Evolutionary conservation across 64 coral and sea anemone species (phyloP).

Genomic region (Astreopora myriophthalma): DNA sequence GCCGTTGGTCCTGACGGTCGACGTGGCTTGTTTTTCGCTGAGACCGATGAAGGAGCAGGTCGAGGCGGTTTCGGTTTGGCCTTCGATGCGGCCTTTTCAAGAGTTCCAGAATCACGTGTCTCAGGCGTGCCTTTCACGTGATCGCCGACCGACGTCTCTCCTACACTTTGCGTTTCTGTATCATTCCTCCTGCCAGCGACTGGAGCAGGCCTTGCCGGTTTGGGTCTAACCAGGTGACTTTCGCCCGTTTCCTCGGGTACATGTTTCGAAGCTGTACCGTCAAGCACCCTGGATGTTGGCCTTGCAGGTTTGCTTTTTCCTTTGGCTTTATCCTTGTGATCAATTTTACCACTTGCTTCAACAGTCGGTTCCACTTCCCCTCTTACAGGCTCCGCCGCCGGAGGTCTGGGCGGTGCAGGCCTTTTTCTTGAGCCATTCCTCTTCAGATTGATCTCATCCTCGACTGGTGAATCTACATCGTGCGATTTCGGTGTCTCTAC

Average conservation of each 20-base stretch:
- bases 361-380: background rate
- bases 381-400: background rate
- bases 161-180: background rate
- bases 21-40: background rate
- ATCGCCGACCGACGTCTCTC: background rate
- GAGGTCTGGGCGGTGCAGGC: slow-evolving; percentile 60
- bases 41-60: slow-evolving; percentile 4
- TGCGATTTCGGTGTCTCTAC: background rate
- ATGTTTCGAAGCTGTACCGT: background rate
- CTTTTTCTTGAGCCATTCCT: slow-evolving; percentile 55
- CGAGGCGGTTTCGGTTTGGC: slow-evolving; percentile 38
- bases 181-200: background rate
- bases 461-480: background rate
- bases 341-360: background rate
- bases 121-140: background rate
- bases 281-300: background rate
- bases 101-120: background rate
- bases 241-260: background rate
- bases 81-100: slow-evolving; percentile 21
- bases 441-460: background rate
- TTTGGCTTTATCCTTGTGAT: background rate
- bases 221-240: background rate
- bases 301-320: background rate
- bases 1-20: background rate
- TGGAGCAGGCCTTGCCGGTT: background rate